Evolutionary conservation across 2,113 vertebrate genomes (phyloP).

Genomic region (Empidonax alnorum): DNA sequence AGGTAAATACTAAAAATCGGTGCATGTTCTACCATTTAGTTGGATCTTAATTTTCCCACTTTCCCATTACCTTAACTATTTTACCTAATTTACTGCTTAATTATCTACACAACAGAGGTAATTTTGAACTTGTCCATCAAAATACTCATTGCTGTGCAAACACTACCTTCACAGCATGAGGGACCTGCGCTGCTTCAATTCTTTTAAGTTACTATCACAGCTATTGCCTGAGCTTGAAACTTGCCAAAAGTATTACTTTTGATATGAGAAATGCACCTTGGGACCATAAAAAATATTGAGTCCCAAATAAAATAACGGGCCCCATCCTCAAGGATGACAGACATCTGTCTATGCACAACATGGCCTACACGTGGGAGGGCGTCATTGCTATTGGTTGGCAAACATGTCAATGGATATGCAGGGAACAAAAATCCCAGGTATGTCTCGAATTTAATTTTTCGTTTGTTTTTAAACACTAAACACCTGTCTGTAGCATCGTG

Average conservation of each 20-base stretch:
- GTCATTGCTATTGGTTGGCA: neutral
- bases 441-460: neutral
- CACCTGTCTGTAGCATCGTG: neutral
- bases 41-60: constrained; percentile 2
- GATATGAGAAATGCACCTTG: neutral
- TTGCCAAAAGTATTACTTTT: neutral
- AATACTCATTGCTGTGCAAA: neutral
- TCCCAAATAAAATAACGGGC: neutral
- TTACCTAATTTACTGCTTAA: constrained; percentile 53
- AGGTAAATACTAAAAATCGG: constrained; percentile 26
- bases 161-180: neutral
- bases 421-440: neutral
- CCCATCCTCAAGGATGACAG: neutral
- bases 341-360: accelerated
- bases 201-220: neutral
- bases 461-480: neutral
- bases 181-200: neutral
- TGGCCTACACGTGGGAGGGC: accelerated
- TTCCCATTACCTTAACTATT: constrained; percentile 11
- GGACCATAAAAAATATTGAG: neutral
- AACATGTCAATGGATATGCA: neutral
- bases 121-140: constrained; percentile 33
- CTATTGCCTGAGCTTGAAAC: neutral
- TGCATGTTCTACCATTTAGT: neutral
- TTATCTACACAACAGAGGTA: constrained; percentile 32